These are phyloP conservation scores for Prionace glauca DNA, from an alignment of 2,797 vertebrate species.

Conservation along the genomic window DNA sequence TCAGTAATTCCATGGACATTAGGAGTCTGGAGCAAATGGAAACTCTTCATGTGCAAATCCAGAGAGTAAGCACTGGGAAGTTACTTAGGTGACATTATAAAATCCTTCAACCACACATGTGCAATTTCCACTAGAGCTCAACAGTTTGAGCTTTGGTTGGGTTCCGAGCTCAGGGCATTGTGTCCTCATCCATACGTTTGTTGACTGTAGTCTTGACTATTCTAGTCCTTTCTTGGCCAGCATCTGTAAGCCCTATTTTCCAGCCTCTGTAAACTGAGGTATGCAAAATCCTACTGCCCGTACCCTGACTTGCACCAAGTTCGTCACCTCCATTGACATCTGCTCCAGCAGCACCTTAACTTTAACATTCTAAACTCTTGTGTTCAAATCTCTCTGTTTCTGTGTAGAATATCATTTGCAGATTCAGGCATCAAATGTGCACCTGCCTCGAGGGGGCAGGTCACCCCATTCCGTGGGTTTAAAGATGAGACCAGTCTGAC, in stretches of 20 bases:
- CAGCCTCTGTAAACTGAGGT: no score
- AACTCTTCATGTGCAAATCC: neutral
- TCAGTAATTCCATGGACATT: neutral
- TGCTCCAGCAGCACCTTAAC: neutral
- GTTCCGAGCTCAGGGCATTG: neutral
- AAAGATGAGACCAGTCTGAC: neutral
- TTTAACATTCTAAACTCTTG: neutral
- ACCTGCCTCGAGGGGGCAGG: neutral
- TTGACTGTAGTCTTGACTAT: neutral
- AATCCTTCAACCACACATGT: neutral
- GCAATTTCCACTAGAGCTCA: neutral
- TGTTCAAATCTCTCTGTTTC: neutral
- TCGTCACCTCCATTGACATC: neutral
- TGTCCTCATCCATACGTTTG: neutral
- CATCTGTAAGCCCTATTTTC: neutral
- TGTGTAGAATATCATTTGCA: neutral
- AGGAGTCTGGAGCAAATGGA: neutral
- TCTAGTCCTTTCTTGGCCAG: neutral
- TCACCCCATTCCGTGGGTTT: no score
- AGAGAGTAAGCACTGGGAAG: neutral
- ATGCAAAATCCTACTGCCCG: neutral
- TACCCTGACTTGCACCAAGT: neutral
- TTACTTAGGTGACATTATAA: neutral
- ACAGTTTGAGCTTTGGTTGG: neutral
- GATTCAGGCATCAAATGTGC: neutral